Evolutionary conservation across 2,113 vertebrate species (phyloP).

Genomic region (Addax nasomaculatus): DNA sequence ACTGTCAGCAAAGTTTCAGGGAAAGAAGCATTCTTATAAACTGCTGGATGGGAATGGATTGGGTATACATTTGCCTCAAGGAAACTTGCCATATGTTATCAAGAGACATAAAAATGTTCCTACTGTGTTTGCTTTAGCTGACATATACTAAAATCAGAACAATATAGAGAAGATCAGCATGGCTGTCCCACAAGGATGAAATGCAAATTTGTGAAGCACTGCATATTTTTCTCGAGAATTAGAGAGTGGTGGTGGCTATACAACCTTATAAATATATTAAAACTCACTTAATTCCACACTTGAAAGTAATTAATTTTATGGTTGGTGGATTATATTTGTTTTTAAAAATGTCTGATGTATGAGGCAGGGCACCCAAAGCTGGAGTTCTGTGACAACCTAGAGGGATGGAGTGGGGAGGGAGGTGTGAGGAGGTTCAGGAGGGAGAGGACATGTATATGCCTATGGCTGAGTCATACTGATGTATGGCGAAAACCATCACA

Average conservation of each 20-base stretch:
- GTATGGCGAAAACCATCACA: not conserved
- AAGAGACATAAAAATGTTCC: constrained; percentile 13
- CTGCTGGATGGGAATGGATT: not conserved
- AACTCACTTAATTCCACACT: not conserved
- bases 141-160: constrained; percentile 22
- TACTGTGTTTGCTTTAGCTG: not conserved
- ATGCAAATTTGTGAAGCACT: not conserved
- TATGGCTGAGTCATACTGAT: not conserved
- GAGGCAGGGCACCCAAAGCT: not conserved
- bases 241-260: not conserved
- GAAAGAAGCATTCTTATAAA: not conserved
- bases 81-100: not conserved
- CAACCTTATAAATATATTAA: not conserved
- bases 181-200: not conserved
- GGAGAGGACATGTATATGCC: not conserved
- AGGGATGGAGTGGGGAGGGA: not conserved
- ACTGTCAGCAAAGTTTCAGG: not conserved
- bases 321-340: not conserved
- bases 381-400: not conserved
- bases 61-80: not conserved
- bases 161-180: not conserved
- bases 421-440: not conserved
- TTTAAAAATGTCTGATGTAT: not conserved
- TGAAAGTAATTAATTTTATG: not conserved
- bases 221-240: not conserved